A percentile compares a stretch with the other conserved stretches of the same genome.
phyloP scores from a whole-genome alignment of 2,113 vertebrate genomes.

The Carassius auratus region DNA sequence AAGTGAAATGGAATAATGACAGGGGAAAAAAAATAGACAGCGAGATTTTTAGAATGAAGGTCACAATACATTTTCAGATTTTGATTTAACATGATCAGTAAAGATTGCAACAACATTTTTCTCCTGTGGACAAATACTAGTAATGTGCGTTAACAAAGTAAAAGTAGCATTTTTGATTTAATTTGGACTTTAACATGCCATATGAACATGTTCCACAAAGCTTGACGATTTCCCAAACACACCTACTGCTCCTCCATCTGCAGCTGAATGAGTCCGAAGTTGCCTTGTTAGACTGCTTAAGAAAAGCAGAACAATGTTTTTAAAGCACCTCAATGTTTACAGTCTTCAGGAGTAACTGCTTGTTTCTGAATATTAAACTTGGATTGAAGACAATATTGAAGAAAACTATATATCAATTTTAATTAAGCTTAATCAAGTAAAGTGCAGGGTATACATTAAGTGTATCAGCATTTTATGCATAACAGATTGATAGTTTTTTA shows the following conservation, averaged over 20 bases:
- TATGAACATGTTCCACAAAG: neutral
- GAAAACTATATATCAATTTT: neutral
- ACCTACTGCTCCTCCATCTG: neutral
- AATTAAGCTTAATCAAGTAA: constrained; percentile 3
- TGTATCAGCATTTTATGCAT: neutral
- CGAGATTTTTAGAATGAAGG: neutral
- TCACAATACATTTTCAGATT: neutral
- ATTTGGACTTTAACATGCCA: neutral
- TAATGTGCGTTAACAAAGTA: neutral
- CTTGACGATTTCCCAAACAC: neutral
- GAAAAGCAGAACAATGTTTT: neutral
- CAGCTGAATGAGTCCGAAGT: neutral
- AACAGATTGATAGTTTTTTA: neutral
- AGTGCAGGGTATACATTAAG: neutral
- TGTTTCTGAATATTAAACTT: neutral
- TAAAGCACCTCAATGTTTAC: neutral
- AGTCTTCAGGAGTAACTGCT: neutral
- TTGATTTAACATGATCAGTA: neutral
- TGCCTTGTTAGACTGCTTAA: neutral
- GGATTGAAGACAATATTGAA: neutral
- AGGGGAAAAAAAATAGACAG: too few species aligned
- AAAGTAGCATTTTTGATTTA: neutral
- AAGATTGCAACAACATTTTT: neutral
- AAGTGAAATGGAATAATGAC: too few species aligned
- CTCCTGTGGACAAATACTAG: neutral